Evolutionary conservation across 2,888 invertebrate genomes (phyloP), one percentile per base, ranked within the genome.

Genomic region (Agonopterix subpropinquella): DNA sequence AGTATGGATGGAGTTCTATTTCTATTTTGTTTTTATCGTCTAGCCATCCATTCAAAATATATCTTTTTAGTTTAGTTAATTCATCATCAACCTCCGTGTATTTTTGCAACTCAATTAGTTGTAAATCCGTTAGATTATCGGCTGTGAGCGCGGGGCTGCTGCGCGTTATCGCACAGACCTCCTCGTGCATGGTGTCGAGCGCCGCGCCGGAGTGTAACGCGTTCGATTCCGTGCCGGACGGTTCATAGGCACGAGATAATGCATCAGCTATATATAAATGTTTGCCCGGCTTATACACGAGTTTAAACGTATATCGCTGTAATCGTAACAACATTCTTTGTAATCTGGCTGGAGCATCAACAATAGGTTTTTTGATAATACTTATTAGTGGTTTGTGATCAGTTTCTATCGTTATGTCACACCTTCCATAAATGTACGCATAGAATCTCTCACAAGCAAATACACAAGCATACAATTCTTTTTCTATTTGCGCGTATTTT

Each of bases 401-500:
- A 13, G 13, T 13, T 13, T 13, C 13, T 13, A 13, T 13, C 13
- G 13, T 13, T 13, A 13, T 13, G 2, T 13, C 13, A 13, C 13
- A 13, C 13, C 13, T 13, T 13, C 13, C 13, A 13, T 13, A 13
- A 13, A 13, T 13, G 2, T 13, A 13, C 13, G 13, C 13, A 13
- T 13, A 13, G 13, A 13, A 13, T 13, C 13, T 13, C 13, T 13
- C 13, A 13, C 13, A 42, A 58, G 47, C 57, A 41, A 54, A 57
- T 1, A 55, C 52, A 45, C 49, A 45, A 2, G 56, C 56, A 11
- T 47, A 53, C 8, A 56, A 39, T 45, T 58, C 56, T 51, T 55
- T 58, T 47, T 58, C 55, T 1, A 57, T 55, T 47, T 54, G 54
- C 8, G 55, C 53, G 41, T 55, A 53, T n/a, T 37, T 39, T 45